Evolutionary conservation across 2,888 invertebrate species (phyloP).

Genomic region (Theodoxus fluviatilis): DNA sequence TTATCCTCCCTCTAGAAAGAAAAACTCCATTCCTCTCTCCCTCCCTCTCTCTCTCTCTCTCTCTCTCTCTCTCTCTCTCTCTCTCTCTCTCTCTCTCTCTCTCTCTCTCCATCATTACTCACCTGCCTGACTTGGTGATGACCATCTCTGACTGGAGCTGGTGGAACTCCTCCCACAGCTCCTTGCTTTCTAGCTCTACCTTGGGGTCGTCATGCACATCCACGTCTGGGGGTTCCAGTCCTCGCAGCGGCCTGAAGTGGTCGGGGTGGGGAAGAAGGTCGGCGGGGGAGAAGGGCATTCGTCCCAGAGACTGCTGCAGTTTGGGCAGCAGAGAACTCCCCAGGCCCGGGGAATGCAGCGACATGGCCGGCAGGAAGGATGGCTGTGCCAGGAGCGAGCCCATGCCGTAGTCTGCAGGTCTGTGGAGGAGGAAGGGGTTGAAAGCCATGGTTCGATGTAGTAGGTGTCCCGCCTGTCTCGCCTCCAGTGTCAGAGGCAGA

Average conservation of each 20-base stretch:
- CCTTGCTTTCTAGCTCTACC: slow-evolving; percentile 97
- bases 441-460: slow-evolving; percentile 47
- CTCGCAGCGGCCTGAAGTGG: slow-evolving; percentile 69
- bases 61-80: too few species aligned
- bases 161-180: slow-evolving; percentile 98
- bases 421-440: slow-evolving; percentile 49
- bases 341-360: slow-evolving; percentile 41
- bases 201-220: slow-evolving; percentile 98
- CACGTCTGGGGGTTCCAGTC: slow-evolving; percentile 68
- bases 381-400: slow-evolving; percentile 41
- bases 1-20: too few species aligned
- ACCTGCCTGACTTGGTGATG: slow-evolving; percentile 99
- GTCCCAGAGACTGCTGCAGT: slow-evolving; percentile 43
- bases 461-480: too few species aligned
- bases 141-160: slow-evolving; percentile 99
- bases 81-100: too few species aligned
- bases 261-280: slow-evolving; percentile 35
- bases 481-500: too few species aligned
- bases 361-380: slow-evolving; percentile 45
- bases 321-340: slow-evolving; percentile 46
- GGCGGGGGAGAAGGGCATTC: slow-evolving; percentile 34
- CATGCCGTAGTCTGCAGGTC: slow-evolving; percentile 47
- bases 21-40: too few species aligned
- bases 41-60: too few species aligned
- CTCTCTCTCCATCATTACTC: too few species aligned